Conservation (phyloP, 2,888 invertebrate genomes). For the Bellardia pandia region DNA sequence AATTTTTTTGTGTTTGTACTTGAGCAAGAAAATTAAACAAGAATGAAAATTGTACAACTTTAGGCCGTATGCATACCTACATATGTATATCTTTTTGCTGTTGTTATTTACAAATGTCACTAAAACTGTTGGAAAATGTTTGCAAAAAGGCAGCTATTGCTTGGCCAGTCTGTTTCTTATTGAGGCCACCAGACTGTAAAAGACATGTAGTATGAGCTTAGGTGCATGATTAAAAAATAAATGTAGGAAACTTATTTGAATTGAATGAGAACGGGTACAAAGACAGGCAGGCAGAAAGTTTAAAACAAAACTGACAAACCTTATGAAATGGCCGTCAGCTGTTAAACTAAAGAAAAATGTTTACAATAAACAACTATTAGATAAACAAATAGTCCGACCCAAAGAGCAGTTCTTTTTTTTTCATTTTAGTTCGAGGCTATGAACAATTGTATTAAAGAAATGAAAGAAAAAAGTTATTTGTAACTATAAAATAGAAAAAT, state of each 20-base stretch:
- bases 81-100: background rate
- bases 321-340: constrained; percentile 43
- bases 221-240: background rate
- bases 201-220: constrained; percentile 7
- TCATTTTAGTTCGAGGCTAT: background rate
- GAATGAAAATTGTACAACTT: constrained; percentile 49
- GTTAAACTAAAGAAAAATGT: constrained; percentile 37
- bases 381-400: constrained; percentile 39
- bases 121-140: constrained; percentile 21
- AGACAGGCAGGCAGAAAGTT: background rate
- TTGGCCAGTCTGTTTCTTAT: background rate
- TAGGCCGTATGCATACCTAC: background rate
- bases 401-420: background rate
- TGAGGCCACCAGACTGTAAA: constrained; percentile 24
- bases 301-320: constrained; percentile 24
- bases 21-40: constrained; percentile 28
- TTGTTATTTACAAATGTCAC: constrained; percentile 56
- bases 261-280: background rate
- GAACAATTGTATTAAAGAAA: background rate
- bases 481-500: background rate
- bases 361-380: constrained; percentile 57
- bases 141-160: background rate
- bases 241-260: background rate
- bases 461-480: background rate
- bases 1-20: background rate